Evolutionary conservation across 2,113 vertebrate genomes (phyloP), one percentile per base, ranked within the genome.

Genomic region (Aspidoscelis tigris): DNA sequence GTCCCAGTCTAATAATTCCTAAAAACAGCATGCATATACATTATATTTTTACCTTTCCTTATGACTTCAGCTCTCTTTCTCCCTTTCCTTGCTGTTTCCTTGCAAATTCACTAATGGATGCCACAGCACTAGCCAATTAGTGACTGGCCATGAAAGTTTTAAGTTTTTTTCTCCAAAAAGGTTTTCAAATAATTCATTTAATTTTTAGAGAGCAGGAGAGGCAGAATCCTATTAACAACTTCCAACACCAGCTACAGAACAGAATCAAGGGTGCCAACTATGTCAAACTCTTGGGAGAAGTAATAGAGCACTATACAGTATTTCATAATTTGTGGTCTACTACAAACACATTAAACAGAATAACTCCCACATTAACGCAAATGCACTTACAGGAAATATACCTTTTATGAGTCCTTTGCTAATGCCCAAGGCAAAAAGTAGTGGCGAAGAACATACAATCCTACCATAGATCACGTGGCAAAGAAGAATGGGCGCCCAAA

Each of bases 81-180:
- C 11, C 58, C 81, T 78, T 84, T 47, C 87, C 70, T 65, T 44
- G 76, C 85, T 72, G 26, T 89, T 78, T 87, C 43, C 89, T 83
- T 74, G 83, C 3, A 50, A 4, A 8, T 16, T 72, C 1, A 55
- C 68, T 0, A 18, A 78, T 10, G 47, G 85, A 75, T 55, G 69
- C 76, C 83, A 5, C 61, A 26, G 21, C 24, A 84, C n/a, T 83
- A 61, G 69, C 53, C 43, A 12, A 78, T 76, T 81, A 14, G 1
- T 16, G 33, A 10, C 83, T 66, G 55, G 22, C 33, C 44, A 82
- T 69, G 24, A 90, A 87, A 68, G 1, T 50, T 33, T 83, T 75
- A 0, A 50, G 83, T 69, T 6, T 8, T 74, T 7, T 4, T 33
- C 33, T 33, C 33, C 33, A 33, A 33, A 33, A 33, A 81, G 0